A percentile compares a stretch with the other conserved stretches of the same genome.
phyloP scores from a whole-genome alignment of 2,888 invertebrate genomes.

The Athalia cordata region DNA sequence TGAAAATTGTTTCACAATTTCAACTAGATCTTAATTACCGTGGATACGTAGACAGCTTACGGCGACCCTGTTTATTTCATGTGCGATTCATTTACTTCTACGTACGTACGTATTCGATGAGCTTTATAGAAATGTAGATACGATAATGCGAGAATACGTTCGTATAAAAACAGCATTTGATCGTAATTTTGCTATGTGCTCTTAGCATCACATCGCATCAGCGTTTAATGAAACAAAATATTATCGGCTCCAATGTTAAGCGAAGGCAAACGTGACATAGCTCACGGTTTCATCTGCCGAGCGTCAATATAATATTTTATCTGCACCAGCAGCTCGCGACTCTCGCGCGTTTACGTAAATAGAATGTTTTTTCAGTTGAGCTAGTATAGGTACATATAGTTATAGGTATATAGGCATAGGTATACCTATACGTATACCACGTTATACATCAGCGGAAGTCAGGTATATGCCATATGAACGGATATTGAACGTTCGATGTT shows the following conservation, averaged over 20 bases:
- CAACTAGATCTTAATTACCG: no score
- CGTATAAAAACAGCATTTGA: no score
- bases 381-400: no score
- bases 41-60: constrained; percentile 1
- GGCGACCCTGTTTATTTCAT: constrained; percentile 32
- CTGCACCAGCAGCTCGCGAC: background rate
- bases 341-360: background rate
- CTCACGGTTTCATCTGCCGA: constrained; percentile 17
- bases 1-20: no score
- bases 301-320: background rate
- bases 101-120: background rate
- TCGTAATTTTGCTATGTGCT: no score
- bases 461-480: no score
- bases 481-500: no score
- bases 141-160: no score
- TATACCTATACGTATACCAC: no score
- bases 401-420: no score
- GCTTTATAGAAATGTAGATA: background rate
- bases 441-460: no score
- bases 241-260: background rate
- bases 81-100: background rate
- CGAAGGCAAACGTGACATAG: constrained; percentile 39
- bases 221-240: constrained; percentile 13
- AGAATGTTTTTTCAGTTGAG: no score
- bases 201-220: background rate